phyloP scores from a whole-genome alignment of 2,113 vertebrate genomes.

The Loxodonta africana region DNA sequence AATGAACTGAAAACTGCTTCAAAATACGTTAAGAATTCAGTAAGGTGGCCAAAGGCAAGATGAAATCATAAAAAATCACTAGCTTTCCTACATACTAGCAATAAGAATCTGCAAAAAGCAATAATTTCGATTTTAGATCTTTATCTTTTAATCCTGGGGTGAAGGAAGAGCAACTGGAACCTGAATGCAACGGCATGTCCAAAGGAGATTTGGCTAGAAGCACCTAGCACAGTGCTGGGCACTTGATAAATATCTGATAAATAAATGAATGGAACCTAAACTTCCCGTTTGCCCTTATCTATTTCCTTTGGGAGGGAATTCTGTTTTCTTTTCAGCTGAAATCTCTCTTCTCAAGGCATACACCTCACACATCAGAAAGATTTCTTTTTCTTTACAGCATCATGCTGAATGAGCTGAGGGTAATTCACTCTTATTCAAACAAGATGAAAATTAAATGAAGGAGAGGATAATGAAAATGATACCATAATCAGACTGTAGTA shows the following conservation, averaged over 20 bases:
- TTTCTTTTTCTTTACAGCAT: not conserved
- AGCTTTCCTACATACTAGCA: not conserved
- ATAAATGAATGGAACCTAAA: constrained; percentile 54
- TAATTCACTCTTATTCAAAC: constrained; percentile 44
- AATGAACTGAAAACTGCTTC: constrained; percentile 9
- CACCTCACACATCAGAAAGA: not conserved
- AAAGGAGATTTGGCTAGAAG: not conserved
- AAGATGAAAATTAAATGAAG: constrained; percentile 65
- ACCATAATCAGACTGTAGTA: not conserved
- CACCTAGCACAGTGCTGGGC: not conserved
- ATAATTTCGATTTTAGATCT: constrained; percentile 31
- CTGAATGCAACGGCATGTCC: not conserved
- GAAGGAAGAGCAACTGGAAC: constrained; percentile 14
- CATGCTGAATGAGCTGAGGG: not conserved
- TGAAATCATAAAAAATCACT: constrained; percentile 21
- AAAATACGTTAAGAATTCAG: constrained; percentile 3
- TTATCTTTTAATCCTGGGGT: not conserved
- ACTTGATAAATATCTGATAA: constrained; percentile 68
- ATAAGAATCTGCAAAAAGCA: not conserved
- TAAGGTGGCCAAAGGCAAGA: not conserved
- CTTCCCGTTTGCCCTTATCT: constrained; percentile 36
- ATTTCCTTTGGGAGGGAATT: constrained; percentile 38
- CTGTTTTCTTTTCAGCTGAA: constrained; percentile 46
- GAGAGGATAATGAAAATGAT: constrained; percentile 36
- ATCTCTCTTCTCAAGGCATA: constrained; percentile 1